Conservation (phyloP, 2,888 invertebrate species). For the Nasonovia ribisnigri region DNA sequence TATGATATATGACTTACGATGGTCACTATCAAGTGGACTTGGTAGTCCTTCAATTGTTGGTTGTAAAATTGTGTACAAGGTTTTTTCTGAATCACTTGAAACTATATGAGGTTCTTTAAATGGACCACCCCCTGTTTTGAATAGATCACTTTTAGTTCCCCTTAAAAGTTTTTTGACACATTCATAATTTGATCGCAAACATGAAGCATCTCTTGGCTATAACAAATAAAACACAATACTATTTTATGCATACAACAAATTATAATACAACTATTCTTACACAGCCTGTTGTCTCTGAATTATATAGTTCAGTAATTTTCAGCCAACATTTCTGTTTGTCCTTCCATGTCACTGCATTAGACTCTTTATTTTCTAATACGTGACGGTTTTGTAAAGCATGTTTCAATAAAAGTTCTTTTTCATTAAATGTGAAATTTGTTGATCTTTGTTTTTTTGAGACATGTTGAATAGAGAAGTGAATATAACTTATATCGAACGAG, state of each 20-base stretch:
- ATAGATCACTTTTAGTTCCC: background rate
- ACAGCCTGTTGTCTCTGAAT: slow-evolving; percentile 4
- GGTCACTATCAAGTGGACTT: background rate
- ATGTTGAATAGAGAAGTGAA: background rate
- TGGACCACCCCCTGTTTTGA: slow-evolving; percentile 1
- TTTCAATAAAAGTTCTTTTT: slow-evolving; percentile 34
- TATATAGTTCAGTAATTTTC: slow-evolving; percentile 18
- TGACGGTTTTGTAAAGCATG: slow-evolving; percentile 8
- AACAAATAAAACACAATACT: no score
- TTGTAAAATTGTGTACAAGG: background rate
- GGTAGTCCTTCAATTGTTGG: background rate
- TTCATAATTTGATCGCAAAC: background rate
- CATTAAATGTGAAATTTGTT: background rate
- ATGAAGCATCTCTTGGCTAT: no score
- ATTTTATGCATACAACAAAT: background rate
- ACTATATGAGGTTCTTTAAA: slow-evolving; percentile 1
- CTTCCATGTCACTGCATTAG: slow-evolving; percentile 13
- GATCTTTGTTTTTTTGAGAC: slow-evolving; percentile 1
- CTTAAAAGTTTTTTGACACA: background rate
- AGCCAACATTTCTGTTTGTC: background rate
- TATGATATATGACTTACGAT: background rate
- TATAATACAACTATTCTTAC: slow-evolving; percentile 18
- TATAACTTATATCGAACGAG: background rate
- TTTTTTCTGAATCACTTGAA: background rate
- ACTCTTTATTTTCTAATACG: slow-evolving; percentile 29